These are phyloP conservation scores for Rattus rattus DNA, from an alignment of 2,113 vertebrate genomes.

Conservation along the genomic window DNA sequence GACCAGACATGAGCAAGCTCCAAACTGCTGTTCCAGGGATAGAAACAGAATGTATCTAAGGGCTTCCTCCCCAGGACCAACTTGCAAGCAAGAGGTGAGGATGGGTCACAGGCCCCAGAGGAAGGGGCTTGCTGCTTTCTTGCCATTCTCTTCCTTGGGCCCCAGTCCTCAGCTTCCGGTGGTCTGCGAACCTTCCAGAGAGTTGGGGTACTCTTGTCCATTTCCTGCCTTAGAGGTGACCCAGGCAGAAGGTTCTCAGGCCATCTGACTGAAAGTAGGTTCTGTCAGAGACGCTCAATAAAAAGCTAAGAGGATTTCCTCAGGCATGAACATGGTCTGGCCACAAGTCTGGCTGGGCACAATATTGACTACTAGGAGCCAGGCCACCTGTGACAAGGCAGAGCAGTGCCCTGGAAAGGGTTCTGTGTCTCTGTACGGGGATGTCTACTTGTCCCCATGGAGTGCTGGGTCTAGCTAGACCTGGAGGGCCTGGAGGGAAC, in stretches of 20 bases:
- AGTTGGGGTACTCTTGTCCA: neutral
- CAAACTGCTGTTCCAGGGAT: constrained; percentile 85
- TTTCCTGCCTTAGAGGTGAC: neutral
- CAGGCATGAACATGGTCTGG: neutral
- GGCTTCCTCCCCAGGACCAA: constrained; percentile 83
- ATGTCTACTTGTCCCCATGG: neutral
- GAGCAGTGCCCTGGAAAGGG: neutral
- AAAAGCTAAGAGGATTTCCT: neutral
- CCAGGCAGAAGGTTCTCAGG: neutral
- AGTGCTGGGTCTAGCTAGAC: no score
- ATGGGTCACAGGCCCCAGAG: neutral
- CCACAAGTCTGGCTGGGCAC: neutral
- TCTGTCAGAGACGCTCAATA: neutral
- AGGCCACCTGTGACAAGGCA: neutral
- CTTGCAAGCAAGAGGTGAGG: neutral
- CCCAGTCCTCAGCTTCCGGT: neutral
- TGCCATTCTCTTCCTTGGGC: neutral
- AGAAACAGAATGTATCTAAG: constrained; percentile 98
- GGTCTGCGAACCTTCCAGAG: neutral
- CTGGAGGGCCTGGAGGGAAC: neutral
- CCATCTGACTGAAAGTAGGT: neutral
- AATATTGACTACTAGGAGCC: neutral
- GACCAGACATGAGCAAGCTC: neutral
- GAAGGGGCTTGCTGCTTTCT: neutral
- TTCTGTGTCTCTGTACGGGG: neutral